These are phyloP conservation scores for Chelmon rostratus DNA, from an alignment of 2,797 vertebrate genomes.

Conservation along the genomic window DNA sequence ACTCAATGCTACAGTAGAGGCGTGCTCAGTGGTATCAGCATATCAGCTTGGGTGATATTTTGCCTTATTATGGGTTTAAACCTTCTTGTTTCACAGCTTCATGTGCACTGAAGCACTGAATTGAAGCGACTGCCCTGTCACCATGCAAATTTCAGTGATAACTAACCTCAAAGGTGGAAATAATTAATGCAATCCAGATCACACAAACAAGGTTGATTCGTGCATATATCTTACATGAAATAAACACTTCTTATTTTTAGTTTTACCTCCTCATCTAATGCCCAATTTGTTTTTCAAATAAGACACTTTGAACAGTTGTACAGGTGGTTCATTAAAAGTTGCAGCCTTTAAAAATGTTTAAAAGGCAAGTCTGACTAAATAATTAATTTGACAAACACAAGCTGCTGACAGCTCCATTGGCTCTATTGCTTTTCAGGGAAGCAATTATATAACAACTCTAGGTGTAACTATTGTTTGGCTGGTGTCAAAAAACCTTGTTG, in stretches of 20 bases:
- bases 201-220: neutral
- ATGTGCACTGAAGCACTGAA: neutral
- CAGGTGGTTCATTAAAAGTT: conserved; percentile 37
- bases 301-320: neutral
- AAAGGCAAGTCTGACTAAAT: conserved; percentile 42
- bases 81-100: neutral
- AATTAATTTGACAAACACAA: conserved; percentile 42
- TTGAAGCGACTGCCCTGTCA: neutral
- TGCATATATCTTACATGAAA: neutral
- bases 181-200: neutral
- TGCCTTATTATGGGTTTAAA: neutral
- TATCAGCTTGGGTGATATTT: neutral
- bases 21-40: neutral
- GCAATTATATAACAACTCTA: conserved; percentile 30
- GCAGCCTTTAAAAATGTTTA: conserved; percentile 30
- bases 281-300: conserved; percentile 13
- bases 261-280: neutral
- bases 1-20: conserved; percentile 8
- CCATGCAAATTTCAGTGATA: neutral
- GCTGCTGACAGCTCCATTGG: conserved; percentile 34
- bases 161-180: neutral
- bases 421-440: conserved; percentile 35
- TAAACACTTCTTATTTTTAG: neutral
- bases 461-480: conserved; percentile 1
- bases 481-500: conserved; percentile 9